Conservation (phyloP, 2,113 vertebrate species). For the Lepus timidus region DNA sequence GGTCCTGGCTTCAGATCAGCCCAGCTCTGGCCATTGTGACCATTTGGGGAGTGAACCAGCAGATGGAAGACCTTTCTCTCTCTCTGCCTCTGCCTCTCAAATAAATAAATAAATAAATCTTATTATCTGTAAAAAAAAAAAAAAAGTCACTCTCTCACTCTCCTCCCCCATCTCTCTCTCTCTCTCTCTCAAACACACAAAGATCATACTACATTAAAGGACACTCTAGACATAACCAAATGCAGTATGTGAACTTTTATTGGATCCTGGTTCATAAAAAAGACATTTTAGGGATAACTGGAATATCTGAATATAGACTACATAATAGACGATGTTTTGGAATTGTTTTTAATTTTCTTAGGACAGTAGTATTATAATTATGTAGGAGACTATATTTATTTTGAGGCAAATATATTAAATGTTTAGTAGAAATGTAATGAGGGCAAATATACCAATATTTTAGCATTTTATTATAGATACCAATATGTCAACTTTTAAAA, state of each 20-base stretch:
- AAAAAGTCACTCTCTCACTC: no score
- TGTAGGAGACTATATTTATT: background rate
- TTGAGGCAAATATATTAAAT: constrained; percentile 36
- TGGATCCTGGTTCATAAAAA: constrained; percentile 19
- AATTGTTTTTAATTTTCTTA: constrained; percentile 54
- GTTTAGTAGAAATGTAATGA: background rate
- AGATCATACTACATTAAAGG: background rate
- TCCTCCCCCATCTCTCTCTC: no score
- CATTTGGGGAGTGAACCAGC: no score
- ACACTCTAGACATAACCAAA: background rate
- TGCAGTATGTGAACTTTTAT: constrained; percentile 3
- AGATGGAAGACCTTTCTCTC: no score
- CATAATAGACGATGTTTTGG: background rate
- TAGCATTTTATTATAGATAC: constrained; percentile 4
- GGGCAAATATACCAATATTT: background rate
- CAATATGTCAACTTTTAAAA: background rate
- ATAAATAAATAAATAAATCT: no score
- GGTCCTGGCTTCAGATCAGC: no score
- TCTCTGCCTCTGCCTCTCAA: no score
- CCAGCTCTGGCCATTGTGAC: no score
- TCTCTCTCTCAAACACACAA: background rate
- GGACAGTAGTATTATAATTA: background rate
- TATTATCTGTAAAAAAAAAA: no score
- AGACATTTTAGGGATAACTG: background rate
- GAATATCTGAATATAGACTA: background rate